Conservation (phyloP, 2,888 invertebrate species). For the Xestia c-nigrum region DNA sequence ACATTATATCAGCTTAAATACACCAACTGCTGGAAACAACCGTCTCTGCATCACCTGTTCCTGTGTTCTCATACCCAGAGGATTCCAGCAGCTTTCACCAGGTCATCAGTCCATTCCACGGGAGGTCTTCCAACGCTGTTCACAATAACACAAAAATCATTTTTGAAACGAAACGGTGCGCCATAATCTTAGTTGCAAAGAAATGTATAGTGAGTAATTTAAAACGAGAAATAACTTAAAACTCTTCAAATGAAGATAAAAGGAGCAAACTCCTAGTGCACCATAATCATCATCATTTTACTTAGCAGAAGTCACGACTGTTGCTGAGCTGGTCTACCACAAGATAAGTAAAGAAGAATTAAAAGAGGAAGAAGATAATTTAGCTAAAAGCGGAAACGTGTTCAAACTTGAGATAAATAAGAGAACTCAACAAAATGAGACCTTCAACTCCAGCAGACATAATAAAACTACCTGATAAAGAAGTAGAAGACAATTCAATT, state of each 20-base stretch:
- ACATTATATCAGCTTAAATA: neutral
- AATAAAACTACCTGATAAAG: neutral
- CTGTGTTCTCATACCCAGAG: neutral
- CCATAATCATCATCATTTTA: neutral
- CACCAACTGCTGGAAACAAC: neutral
- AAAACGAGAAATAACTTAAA: neutral
- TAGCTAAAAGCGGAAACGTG: neutral
- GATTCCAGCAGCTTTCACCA: neutral
- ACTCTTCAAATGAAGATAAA: neutral
- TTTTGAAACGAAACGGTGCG: neutral
- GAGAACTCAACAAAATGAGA: slow-evolving; percentile 9
- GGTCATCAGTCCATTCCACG: neutral
- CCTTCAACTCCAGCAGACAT: neutral
- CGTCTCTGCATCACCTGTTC: neutral
- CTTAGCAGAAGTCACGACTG: neutral
- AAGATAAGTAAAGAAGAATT: neutral
- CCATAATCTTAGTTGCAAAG: neutral
- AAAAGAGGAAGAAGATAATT: neutral
- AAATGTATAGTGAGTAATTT: neutral
- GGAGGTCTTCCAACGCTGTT: neutral
- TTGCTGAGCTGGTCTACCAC: neutral
- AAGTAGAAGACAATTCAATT: neutral
- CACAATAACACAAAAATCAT: neutral
- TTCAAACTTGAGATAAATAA: neutral
- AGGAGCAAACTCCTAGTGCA: no score